Conservation (phyloP, 2,888 invertebrate genomes). For the Ypsolopha sequella region DNA sequence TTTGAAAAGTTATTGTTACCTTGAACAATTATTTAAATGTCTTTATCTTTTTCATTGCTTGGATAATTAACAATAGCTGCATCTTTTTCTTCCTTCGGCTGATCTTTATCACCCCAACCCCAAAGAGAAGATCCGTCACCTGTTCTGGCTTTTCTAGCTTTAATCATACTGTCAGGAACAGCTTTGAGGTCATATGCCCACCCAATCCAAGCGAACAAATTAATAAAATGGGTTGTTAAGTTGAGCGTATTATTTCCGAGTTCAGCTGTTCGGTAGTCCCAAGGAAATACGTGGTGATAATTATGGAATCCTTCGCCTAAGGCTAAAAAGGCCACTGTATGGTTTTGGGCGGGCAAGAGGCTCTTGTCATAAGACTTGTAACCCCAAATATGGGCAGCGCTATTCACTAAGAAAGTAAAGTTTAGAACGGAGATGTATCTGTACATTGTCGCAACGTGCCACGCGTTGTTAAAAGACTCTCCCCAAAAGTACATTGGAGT, state of each 20-base stretch:
- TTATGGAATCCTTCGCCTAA: conserved; percentile 42
- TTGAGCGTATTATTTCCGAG: conserved; percentile 32
- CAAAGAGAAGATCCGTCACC: conserved; percentile 30
- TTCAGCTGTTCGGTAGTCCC: conserved; percentile 38
- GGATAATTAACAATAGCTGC: background rate
- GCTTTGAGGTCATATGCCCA: conserved; percentile 39
- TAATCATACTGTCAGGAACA: conserved; percentile 20
- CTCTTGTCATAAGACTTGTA: conserved; percentile 50
- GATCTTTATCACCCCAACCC: conserved; percentile 10
- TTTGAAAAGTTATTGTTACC: too few species aligned
- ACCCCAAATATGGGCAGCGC: conserved; percentile 70
- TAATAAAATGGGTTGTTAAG: conserved; percentile 28
- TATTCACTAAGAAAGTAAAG: conserved; percentile 76
- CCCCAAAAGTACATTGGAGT: conserved; percentile 73
- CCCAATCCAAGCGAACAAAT: conserved; percentile 33
- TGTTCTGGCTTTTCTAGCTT: conserved; percentile 19
- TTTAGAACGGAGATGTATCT: conserved; percentile 71
- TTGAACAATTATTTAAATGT: background rate
- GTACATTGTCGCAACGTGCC: conserved; percentile 48
- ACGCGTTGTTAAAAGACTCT: conserved; percentile 54
- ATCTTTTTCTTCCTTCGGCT: background rate
- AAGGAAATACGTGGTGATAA: conserved; percentile 36
- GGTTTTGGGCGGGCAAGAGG: conserved; percentile 25
- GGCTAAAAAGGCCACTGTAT: conserved; percentile 15
- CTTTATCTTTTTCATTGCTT: background rate